phyloP scores from a whole-genome alignment of 2,888 invertebrate genomes.

The Sesamia inferens region DNA sequence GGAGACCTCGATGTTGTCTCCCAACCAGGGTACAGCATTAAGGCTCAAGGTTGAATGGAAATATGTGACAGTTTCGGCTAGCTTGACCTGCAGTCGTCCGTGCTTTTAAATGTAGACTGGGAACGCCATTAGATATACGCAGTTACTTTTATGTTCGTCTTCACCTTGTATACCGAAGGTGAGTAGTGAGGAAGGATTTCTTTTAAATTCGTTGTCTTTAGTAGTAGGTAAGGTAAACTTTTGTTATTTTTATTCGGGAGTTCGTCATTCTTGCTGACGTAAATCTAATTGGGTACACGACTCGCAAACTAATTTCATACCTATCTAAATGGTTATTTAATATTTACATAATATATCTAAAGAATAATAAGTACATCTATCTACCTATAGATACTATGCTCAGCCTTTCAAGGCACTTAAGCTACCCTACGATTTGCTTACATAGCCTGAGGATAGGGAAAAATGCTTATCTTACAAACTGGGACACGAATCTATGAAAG shows the following conservation, averaged over 20 bases:
- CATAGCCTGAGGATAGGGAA: conserved; percentile 1
- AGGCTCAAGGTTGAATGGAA: too few species aligned
- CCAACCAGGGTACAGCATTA: too few species aligned
- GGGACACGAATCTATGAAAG: neutral
- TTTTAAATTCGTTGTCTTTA: neutral
- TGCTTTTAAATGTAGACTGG: neutral
- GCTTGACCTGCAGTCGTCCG: too few species aligned
- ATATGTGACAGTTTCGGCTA: too few species aligned
- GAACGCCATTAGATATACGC: neutral
- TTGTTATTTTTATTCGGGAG: neutral
- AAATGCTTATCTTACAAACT: neutral
- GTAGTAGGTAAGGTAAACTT: neutral
- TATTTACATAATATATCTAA: neutral
- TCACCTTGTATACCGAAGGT: neutral
- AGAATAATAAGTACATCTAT: neutral
- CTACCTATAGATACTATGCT: neutral
- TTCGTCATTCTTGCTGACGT: neutral
- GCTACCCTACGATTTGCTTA: conserved; percentile 3
- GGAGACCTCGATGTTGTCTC: too few species aligned
- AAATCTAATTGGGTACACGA: neutral
- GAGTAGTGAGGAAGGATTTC: neutral
- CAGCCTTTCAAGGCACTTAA: conserved; percentile 4
- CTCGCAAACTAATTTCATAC: neutral
- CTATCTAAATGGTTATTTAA: neutral
- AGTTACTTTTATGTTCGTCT: neutral